phyloP scores from a whole-genome alignment of 1,140 invertebrate genomes.

The Pseudomyrmex gracilis region DNA sequence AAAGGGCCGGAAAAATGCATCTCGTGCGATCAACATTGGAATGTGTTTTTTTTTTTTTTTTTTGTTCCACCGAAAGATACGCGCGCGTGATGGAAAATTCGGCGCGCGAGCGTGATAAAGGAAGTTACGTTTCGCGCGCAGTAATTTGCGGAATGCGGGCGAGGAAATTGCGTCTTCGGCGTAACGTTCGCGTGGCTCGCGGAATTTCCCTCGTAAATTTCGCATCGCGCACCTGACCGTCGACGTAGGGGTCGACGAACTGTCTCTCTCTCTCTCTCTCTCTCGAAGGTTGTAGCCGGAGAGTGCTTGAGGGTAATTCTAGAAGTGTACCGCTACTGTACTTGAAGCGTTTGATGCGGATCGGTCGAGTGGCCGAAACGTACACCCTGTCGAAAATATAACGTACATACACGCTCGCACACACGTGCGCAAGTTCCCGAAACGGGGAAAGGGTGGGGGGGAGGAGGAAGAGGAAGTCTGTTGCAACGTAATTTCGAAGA shows the following conservation, averaged over 20 bases:
- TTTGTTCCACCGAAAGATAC: background rate
- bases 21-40: background rate
- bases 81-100: constrained; percentile 16
- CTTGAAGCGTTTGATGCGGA: constrained; percentile 13
- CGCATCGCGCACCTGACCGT: constrained; percentile 3
- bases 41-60: background rate
- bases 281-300: background rate
- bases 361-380: constrained; percentile 3
- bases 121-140: background rate
- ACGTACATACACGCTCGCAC: no score
- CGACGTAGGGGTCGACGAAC: constrained; percentile 37
- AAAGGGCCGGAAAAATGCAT: background rate
- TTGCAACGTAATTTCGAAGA: background rate
- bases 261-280: no score
- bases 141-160: constrained; percentile 19
- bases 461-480: no score
- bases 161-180: constrained; percentile 37
- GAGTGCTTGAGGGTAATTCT: constrained; percentile 36
- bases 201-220: constrained; percentile 48
- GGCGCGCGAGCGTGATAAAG: background rate
- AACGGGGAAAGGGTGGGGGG: no score
- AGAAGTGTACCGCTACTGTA: constrained; percentile 3
- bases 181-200: constrained; percentile 7
- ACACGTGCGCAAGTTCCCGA: background rate
- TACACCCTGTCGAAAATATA: background rate